phyloP scores from a whole-genome alignment of 2,888 invertebrate species.

The Meganola albula region DNA sequence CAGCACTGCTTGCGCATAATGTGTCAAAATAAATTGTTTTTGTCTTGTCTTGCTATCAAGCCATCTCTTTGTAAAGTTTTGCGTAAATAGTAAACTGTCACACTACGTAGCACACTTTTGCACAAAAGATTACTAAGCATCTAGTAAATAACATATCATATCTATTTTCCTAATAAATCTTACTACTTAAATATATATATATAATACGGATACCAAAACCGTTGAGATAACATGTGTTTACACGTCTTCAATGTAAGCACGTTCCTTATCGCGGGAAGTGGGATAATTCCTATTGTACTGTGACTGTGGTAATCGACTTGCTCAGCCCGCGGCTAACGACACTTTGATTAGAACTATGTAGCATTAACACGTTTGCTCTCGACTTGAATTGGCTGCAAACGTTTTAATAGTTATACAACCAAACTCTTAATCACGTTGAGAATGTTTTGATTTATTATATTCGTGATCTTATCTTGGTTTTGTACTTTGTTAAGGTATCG shows the following conservation, averaged over 20 bases:
- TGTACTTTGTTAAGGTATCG: too few relatives aligned
- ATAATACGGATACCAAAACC: too few relatives aligned
- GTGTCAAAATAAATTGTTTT: neutral
- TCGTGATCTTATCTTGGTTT: too few relatives aligned
- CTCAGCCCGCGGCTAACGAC: conserved; percentile 53
- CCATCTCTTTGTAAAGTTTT: neutral
- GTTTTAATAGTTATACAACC: conserved; percentile 2
- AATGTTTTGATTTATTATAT: too few relatives aligned
- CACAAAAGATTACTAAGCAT: too few relatives aligned
- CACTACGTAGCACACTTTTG: too few relatives aligned
- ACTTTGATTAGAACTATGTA: conserved; percentile 60
- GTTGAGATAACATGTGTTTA: too few relatives aligned
- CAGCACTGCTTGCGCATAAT: neutral
- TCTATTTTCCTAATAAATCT: too few relatives aligned
- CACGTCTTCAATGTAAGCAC: too few relatives aligned
- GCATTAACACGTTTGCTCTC: conserved; percentile 44
- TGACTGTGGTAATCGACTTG: conserved; percentile 58
- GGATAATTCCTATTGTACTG: conserved; percentile 48
- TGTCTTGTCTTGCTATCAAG: conserved; percentile 1
- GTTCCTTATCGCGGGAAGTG: conserved; percentile 48
- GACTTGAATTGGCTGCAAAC: conserved; percentile 24
- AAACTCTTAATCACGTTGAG: neutral
- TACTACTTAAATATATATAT: too few relatives aligned
- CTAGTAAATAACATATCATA: too few relatives aligned
- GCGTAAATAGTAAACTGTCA: neutral